A percentile compares a stretch with the other conserved stretches of the same genome.
Conservation (phyloP, 2,113 vertebrate genomes). For the Zapus hudsonius region DNA sequence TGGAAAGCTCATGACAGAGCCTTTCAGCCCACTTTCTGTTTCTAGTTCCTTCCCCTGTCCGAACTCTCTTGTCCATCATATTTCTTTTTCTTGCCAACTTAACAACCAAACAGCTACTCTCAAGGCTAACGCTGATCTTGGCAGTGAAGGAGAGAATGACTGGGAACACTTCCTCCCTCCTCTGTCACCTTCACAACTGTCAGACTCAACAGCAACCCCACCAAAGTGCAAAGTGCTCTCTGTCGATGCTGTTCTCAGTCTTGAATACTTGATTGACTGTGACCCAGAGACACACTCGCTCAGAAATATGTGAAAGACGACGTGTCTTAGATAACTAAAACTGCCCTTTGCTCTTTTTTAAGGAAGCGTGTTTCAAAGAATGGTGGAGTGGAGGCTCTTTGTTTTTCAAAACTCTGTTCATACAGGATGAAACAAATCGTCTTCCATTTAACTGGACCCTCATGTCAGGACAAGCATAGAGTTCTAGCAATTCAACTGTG, state of each 20-base stretch:
- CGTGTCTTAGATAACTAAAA: constrained; percentile 38
- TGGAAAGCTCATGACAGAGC: neutral
- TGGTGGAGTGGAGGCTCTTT: neutral
- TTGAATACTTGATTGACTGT: neutral
- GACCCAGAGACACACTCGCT: constrained; percentile 24
- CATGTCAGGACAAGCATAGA: neutral
- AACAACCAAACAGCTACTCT: neutral
- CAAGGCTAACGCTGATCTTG: neutral
- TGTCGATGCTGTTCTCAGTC: constrained; percentile 2
- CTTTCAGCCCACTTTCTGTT: neutral
- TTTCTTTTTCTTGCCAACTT: neutral
- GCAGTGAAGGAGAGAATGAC: neutral
- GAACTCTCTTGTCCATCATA: neutral
- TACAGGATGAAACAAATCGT: neutral
- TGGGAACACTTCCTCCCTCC: neutral
- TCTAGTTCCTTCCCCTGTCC: neutral
- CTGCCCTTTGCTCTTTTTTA: neutral
- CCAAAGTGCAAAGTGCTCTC: constrained; percentile 52
- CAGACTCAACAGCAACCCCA: constrained; percentile 30
- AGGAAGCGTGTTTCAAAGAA: constrained; percentile 28
- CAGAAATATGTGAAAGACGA: constrained; percentile 47
- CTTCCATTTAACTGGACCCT: neutral
- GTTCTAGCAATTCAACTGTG: constrained; percentile 24
- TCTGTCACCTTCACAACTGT: constrained; percentile 1
- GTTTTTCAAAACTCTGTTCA: constrained; percentile 22